Percentiles rank a stretch among this genome's conserved stretches.
Evolutionary conservation across 2,113 vertebrate genomes (phyloP).

Genomic region (Orthonyx spaldingii): DNA sequence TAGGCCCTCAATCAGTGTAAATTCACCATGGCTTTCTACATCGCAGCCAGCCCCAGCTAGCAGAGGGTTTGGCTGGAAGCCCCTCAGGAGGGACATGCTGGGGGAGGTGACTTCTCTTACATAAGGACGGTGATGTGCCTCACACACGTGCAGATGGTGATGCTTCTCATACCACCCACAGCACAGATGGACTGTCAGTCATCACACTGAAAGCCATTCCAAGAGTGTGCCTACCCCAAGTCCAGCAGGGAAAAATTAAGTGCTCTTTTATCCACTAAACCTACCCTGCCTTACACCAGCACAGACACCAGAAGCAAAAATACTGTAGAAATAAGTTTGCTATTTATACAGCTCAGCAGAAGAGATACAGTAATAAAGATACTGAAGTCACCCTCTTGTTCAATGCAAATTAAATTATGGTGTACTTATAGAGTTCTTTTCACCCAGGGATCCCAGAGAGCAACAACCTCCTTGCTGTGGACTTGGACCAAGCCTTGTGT

Average conservation of each 20-base stretch:
- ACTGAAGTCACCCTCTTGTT: background rate
- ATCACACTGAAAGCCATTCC: conserved; percentile 29
- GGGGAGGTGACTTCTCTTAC: background rate
- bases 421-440: background rate
- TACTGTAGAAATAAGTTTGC: conserved; percentile 6
- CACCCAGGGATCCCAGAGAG: background rate
- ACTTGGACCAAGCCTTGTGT: background rate
- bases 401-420: background rate
- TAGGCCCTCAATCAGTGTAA: background rate
- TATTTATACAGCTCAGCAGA: background rate
- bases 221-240: background rate
- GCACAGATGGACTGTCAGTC: conserved; percentile 64
- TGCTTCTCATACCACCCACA: conserved; percentile 45
- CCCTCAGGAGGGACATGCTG: background rate
- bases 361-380: background rate
- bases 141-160: conserved; percentile 49
- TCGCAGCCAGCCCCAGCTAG: background rate
- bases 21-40: background rate
- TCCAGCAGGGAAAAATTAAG: conserved; percentile 19
- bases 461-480: background rate
- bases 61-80: background rate
- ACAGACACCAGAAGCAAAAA: conserved; percentile 8
- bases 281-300: background rate
- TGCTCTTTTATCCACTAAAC: background rate
- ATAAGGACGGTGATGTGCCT: background rate